Percentiles rank a stretch among this genome's conserved stretches.
These are phyloP conservation scores for Hippocampus barbouri DNA, from an alignment of 2,113 vertebrate species.

Conservation along the genomic window DNA sequence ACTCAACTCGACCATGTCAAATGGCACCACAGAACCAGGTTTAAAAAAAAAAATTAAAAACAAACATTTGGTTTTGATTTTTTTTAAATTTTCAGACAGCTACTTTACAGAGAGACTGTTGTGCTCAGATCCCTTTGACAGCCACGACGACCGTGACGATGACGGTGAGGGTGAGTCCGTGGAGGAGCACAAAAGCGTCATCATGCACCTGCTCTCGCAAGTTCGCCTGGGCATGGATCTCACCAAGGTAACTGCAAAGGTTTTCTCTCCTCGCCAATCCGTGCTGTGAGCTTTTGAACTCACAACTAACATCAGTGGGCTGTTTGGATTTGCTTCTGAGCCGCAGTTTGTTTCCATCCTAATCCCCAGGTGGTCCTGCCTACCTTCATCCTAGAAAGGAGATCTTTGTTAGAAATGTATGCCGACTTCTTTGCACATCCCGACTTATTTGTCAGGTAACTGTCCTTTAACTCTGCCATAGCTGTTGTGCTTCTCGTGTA, in stretches of 20 bases:
- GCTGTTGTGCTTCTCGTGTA: background rate
- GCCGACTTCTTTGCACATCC: conserved; percentile 99
- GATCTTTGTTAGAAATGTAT: conserved; percentile 98
- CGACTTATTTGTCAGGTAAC: conserved; percentile 94
- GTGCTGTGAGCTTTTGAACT: conserved; percentile 4
- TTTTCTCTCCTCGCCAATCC: background rate
- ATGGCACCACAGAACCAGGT: conserved; percentile 95
- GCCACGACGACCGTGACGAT: conserved; percentile 89
- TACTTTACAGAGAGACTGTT: background rate
- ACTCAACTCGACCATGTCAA: conserved; percentile 93
- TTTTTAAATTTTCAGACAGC: background rate
- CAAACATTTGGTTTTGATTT: background rate
- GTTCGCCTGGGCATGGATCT: conserved; percentile 97
- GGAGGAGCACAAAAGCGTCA: conserved; percentile 98
- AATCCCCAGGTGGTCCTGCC: conserved; percentile 88
- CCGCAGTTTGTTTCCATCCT: conserved; percentile 6
- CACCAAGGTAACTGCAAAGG: conserved; percentile 80
- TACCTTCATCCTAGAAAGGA: conserved; percentile 95
- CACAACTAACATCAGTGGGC: background rate
- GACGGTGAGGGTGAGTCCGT: conserved; percentile 91
- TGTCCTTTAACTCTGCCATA: background rate
- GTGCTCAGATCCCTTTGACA: conserved; percentile 84
- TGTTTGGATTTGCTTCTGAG: conserved; percentile 1
- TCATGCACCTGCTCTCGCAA: conserved; percentile 97
- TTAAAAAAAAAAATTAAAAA: background rate